These are phyloP conservation scores for Zootermopsis nevadensis DNA, from an alignment of 2,888 invertebrate species.

Conservation along the genomic window DNA sequence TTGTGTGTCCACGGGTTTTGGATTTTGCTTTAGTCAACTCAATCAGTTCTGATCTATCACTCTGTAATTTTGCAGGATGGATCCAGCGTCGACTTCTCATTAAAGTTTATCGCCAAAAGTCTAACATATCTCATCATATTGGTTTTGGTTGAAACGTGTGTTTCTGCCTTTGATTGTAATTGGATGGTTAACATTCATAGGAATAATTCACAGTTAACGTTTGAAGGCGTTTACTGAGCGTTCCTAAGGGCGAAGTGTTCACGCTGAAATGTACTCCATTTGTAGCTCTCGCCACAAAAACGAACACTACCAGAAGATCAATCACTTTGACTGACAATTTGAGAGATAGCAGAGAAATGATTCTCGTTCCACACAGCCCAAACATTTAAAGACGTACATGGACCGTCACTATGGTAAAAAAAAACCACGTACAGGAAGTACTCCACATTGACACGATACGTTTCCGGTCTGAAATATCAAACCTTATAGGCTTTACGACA, in stretches of 20 bases:
- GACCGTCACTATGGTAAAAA: too few relatives aligned
- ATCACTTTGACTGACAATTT: too few relatives aligned
- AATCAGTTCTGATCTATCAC: not conserved
- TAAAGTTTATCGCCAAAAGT: not conserved
- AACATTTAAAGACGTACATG: too few relatives aligned
- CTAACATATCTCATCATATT: not conserved
- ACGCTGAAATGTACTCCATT: not conserved
- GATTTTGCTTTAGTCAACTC: not conserved
- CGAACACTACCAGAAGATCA: too few relatives aligned
- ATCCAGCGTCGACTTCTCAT: not conserved
- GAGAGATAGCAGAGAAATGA: too few relatives aligned
- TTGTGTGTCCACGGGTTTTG: constrained; percentile 2
- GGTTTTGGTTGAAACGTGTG: not conserved
- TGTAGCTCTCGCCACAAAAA: not conserved
- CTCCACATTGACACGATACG: too few relatives aligned
- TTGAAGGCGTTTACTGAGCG: too few relatives aligned
- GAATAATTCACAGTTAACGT: too few relatives aligned
- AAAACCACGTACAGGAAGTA: too few relatives aligned
- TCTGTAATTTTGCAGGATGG: not conserved
- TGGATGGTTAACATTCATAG: not conserved
- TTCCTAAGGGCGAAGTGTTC: not conserved
- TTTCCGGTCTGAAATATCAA: too few relatives aligned
- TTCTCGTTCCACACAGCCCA: too few relatives aligned
- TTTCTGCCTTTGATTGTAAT: not conserved
- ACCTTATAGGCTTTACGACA: too few relatives aligned